Conservation (phyloP, 2,113 vertebrate species). For the Trichomycterus rosablanca region DNA sequence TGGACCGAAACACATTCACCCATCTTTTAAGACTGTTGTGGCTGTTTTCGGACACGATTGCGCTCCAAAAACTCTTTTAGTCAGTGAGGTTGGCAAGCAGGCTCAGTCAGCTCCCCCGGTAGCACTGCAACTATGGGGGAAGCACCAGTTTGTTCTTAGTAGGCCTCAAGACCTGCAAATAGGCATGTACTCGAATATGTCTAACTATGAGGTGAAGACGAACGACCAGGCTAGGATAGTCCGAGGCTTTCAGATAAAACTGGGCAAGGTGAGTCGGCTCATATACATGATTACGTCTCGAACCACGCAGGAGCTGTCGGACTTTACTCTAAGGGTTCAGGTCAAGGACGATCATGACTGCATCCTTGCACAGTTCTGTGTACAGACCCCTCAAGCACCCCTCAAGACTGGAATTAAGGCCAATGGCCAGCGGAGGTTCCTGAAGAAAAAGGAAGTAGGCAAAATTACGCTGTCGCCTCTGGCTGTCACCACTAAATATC, state of each 20-base stretch:
- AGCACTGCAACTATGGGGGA: conserved; percentile 92
- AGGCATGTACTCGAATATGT: conserved; percentile 91
- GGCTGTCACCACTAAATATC: conserved; percentile 80
- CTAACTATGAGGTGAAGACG: conserved; percentile 80
- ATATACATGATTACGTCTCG: conserved; percentile 81
- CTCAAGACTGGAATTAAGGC: conserved; percentile 75
- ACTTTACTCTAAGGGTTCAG: conserved; percentile 89
- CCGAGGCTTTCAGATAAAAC: conserved; percentile 85
- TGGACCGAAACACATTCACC: conserved; percentile 93
- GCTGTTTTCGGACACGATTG: conserved; percentile 94
- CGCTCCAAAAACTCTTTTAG: conserved; percentile 83
- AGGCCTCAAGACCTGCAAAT: conserved; percentile 86
- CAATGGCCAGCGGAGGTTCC: conserved; percentile 78
- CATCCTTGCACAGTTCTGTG: conserved; percentile 90
- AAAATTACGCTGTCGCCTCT: conserved; percentile 90
- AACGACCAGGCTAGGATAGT: conserved; percentile 75
- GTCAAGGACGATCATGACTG: conserved; percentile 85
- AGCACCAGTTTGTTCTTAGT: conserved; percentile 82
- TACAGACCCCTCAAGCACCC: conserved; percentile 86
- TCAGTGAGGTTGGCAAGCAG: conserved; percentile 78
- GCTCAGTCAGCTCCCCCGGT: conserved; percentile 70
- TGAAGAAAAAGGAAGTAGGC: conserved; percentile 94
- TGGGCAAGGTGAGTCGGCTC: conserved; percentile 87
- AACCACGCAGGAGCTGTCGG: conserved; percentile 74
- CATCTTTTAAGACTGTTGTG: conserved; percentile 89